Evolutionary conservation across 2,113 vertebrate genomes (phyloP), one percentile per base, ranked within the genome.

Genomic region (Noctilio leporinus): DNA sequence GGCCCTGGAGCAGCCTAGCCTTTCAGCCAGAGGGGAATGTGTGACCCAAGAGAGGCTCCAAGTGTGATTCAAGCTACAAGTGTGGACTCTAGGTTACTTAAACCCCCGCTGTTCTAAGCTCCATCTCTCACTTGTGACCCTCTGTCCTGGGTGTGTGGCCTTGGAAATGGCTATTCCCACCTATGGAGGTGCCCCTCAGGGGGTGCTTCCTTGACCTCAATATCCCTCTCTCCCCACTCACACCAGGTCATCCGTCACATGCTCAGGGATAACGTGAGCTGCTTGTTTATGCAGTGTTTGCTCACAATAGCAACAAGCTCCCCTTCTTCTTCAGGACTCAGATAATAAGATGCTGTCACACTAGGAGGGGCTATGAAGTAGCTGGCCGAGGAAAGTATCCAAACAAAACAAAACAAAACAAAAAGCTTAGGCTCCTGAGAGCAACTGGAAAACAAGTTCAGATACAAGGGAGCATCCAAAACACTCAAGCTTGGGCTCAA

Each of bases 201-300:
- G 6, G 53, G 62, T 40, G 40, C 35, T 97, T 38, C 45, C 9
- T 15, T 86, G 89, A 96, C 81, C 85, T 95, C 59, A 38, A 33
- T 30, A 30, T 64, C 57, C 69, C 86, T 70, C 85, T 92, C 38
- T 51, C 35, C 49, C 92, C 40, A 49, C 69, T 38, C 28, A 33
- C 4, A 26, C 43, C 6, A 53, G 93, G 93, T 47, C 70, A 30
- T 7, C 0, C 53, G 92, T 95, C 96, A 96, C 91, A 77, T 69
- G 85, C 87, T 87, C 28, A 47, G 24, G 84, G 92, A 83, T 43
- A 22, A 33, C 38, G 76, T 53, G 90, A 95, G 86, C 57, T 2
- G 65, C 59, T 17, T 96, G 96, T 96, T 97, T 95, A 90, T 30
- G 10, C 38, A 86, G 76, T 97, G 96, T 97, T 97, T 97, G 85